A percentile compares a stretch with the other conserved stretches of the same genome.
phyloP scores from a whole-genome alignment of 2,888 invertebrate genomes.

The Drosophila nr. medialis region DNA sequence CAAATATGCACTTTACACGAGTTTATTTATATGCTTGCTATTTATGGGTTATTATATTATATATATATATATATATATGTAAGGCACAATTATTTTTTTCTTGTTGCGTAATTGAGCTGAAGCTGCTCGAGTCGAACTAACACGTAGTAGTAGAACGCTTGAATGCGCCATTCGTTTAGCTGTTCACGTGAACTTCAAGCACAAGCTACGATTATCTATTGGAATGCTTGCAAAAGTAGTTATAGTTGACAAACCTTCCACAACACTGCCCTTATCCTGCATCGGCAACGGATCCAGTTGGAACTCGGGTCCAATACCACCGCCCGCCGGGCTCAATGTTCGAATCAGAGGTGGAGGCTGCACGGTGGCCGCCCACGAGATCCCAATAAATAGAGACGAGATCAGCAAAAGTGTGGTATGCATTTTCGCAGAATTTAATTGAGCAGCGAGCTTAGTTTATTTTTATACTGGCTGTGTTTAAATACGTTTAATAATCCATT shows the following conservation, averaged over 20 bases:
- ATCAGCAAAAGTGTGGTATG: slow-evolving; percentile 30
- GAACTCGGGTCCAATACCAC: slow-evolving; percentile 74
- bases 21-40: neutral
- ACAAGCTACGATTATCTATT: neutral
- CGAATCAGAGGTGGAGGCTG: slow-evolving; percentile 73
- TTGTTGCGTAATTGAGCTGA: slow-evolving; percentile 42
- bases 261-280: slow-evolving; percentile 11
- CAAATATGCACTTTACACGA: neutral
- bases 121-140: slow-evolving; percentile 37
- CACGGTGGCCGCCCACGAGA: slow-evolving; percentile 56
- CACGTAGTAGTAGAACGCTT: slow-evolving; percentile 39
- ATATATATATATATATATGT: neutral
- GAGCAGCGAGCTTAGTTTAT: slow-evolving; percentile 12
- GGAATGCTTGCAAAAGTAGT: neutral
- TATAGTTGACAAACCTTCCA: slow-evolving; percentile 62
- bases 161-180: slow-evolving; percentile 31
- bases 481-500: slow-evolving; percentile 42
- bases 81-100: neutral
- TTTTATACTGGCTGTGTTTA: slow-evolving; percentile 48
- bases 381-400: slow-evolving; percentile 19
- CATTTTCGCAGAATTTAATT: slow-evolving; percentile 35
- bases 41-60: neutral
- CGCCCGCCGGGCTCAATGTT: slow-evolving; percentile 64
- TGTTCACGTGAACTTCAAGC: slow-evolving; percentile 9
- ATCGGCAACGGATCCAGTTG: slow-evolving; percentile 29